Conservation (phyloP, 1,140 invertebrate genomes). For the Nebria ingens region DNA sequence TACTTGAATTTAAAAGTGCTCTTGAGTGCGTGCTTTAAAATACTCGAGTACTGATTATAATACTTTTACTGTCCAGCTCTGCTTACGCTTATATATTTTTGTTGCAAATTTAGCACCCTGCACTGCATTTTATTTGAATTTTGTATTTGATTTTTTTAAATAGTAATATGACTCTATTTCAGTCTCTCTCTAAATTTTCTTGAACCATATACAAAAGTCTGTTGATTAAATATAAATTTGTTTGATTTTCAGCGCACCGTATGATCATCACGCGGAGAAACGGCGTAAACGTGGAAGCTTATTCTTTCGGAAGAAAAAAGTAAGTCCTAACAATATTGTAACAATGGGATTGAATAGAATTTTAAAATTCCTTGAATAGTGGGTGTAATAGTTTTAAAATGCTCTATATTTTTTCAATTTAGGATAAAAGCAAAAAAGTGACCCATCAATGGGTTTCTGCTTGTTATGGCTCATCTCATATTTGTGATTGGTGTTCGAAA, state of each 20-base stretch:
- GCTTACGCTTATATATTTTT: neutral
- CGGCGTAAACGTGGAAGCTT: slow-evolving; percentile 75
- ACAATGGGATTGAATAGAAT: neutral
- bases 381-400: slow-evolving; percentile 4
- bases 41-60: too few relatives aligned
- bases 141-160: neutral
- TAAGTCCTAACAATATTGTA: slow-evolving; percentile 24
- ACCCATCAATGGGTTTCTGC: slow-evolving; percentile 68
- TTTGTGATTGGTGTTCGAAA: slow-evolving; percentile 76
- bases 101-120: neutral
- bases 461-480: slow-evolving; percentile 55
- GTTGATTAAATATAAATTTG: slow-evolving; percentile 4
- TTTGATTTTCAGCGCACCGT: slow-evolving; percentile 46
- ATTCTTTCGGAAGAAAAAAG: slow-evolving; percentile 84
- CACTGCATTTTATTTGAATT: neutral
- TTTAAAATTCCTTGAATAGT: neutral
- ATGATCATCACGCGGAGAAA: slow-evolving; percentile 71
- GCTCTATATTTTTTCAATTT: slow-evolving; percentile 9
- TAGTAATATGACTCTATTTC: neutral
- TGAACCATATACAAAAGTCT: slow-evolving; percentile 16
- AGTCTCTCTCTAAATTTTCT: slow-evolving; percentile 11
- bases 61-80: too few relatives aligned
- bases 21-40: too few relatives aligned
- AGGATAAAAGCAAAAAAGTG: slow-evolving; percentile 60
- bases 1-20: too few relatives aligned